Conservation (phyloP, 37 sponge, comb jelly and placozoan species). For the Axinella damicornis region DNA sequence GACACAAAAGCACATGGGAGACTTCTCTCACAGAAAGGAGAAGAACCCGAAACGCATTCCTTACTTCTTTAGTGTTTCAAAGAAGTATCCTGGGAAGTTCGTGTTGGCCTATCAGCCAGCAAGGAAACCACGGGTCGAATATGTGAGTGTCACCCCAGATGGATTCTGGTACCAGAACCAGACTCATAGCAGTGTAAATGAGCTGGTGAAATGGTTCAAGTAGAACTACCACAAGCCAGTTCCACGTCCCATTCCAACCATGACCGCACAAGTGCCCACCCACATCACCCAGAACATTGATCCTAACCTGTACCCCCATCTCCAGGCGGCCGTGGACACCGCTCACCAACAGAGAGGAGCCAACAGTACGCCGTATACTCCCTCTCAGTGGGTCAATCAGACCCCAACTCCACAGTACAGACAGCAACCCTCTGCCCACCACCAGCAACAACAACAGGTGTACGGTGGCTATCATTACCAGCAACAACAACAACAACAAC, state of each 20-base stretch:
- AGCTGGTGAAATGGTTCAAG: slow-evolving; percentile 92
- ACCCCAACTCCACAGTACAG: slow-evolving; percentile 20
- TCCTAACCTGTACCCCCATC: slow-evolving; percentile 23
- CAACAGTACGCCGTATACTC: slow-evolving; percentile 60
- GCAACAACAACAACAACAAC: not conserved
- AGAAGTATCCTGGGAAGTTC: slow-evolving; percentile 88
- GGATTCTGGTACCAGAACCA: slow-evolving; percentile 84
- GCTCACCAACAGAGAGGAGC: not conserved
- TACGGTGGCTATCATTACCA: no score
- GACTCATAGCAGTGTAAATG: slow-evolving; percentile 55
- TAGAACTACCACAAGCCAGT: slow-evolving; percentile 78
- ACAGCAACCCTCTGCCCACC: not conserved
- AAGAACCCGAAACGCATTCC: slow-evolving; percentile 89
- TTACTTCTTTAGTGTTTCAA: slow-evolving; percentile 93
- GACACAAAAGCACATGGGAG: slow-evolving; percentile 55
- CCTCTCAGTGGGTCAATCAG: slow-evolving; percentile 38
- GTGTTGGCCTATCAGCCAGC: slow-evolving; percentile 89
- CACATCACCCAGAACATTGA: slow-evolving; percentile 7
- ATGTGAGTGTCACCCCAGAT: slow-evolving; percentile 80
- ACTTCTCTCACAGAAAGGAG: slow-evolving; percentile 75
- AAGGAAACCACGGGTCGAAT: slow-evolving; percentile 74
- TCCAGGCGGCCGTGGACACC: slow-evolving; percentile 7
- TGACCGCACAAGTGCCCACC: not conserved
- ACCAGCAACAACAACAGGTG: no score
- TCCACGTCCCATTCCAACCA: slow-evolving; percentile 34